Conservation (phyloP, 2,888 invertebrate species). For the Andrena praecox region DNA sequence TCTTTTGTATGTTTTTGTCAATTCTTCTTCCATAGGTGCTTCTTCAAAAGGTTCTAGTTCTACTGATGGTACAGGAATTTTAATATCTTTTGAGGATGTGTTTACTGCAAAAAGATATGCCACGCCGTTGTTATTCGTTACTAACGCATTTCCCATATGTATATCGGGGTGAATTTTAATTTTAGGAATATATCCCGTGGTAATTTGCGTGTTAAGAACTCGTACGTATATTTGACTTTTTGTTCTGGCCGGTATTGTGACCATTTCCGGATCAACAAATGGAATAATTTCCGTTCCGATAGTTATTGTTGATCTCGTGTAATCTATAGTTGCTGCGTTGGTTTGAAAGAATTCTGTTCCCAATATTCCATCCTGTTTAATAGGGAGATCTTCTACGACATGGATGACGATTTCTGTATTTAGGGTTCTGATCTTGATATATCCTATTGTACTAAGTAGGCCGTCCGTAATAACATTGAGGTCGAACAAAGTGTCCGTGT, state of each 20-base stretch:
- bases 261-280: too few relatives aligned
- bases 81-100: not conserved
- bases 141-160: not conserved
- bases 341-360: not conserved
- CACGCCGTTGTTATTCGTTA: not conserved
- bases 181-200: not conserved
- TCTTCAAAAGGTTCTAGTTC: not conserved
- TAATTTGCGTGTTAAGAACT: not conserved
- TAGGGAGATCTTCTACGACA: not conserved
- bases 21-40: not conserved
- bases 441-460: not conserved
- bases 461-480: too few relatives aligned
- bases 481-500: too few relatives aligned
- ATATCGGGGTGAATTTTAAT: not conserved
- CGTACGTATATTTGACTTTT: not conserved
- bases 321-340: not conserved
- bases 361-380: not conserved
- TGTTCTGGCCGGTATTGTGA: too few relatives aligned
- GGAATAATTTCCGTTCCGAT: not conserved
- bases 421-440: not conserved
- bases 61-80: not conserved
- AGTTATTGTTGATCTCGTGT: not conserved
- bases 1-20: not conserved
- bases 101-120: not conserved
- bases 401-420: not conserved